Evolutionary conservation across 2,888 invertebrate genomes (phyloP), one percentile per base, ranked within the genome.

Genomic region (Apamea epomidion): DNA sequence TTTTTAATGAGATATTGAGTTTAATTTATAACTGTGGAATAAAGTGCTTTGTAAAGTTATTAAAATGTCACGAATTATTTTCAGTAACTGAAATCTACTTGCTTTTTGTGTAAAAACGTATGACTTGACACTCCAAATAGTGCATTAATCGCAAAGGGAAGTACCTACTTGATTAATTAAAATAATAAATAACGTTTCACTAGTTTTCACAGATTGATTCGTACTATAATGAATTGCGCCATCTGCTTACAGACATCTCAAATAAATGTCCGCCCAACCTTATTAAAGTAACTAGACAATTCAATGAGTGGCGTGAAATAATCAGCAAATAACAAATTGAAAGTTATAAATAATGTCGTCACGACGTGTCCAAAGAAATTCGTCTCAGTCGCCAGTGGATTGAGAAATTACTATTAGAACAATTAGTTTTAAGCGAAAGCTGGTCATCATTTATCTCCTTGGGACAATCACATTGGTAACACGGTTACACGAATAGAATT

Each of bases 331-430:
- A 91, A 91, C 90, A 91, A 92, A 92, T 92, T 91, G 90, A 90
- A 90, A 87, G 90, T 91, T 91, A 91, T 93, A 93, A 93, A 93
- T 92, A 92, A 91, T 86, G 87, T 90, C 90, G 91, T 92, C 93
- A 93, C 87, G 83, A 90, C 92, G 90, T 92, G 91, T 92, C 94
- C 88, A 91, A 94, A 93, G 91, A 91, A 92, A 95, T 96, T 93
- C 90, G 93, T 93, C 93, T 91, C 92, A 92, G 94, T 92, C 93
- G 86, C 90, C 87, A 89, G 83, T 87, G 89, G 91, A 93, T 95
- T 94, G 94, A 94, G 95, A 94, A 94, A 95, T 95, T 92, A 94
- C 92, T 92, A 95, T 94, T 92, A 93, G 90, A 92, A 92, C 92
- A 93, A 95, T 95, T 95, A 94, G 93, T 94, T 95, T 93, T 91